Evolutionary conservation across 2,797 vertebrate genomes (phyloP).

Genomic region (Sphenodon punctatus): DNA sequence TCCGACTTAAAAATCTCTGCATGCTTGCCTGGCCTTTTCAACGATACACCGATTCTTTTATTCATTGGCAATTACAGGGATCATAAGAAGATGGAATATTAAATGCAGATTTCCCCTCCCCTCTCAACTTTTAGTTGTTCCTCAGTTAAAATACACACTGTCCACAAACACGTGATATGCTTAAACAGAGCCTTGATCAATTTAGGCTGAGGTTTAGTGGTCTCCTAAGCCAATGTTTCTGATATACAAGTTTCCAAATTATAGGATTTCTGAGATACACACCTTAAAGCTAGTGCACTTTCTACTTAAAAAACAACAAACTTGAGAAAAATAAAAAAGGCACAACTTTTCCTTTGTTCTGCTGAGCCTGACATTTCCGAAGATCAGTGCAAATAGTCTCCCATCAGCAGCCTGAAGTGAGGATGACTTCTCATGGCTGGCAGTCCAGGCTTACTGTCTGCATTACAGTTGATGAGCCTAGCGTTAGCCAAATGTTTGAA

Average conservation of each 20-base stretch:
- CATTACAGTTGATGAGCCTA: rapidly evolving
- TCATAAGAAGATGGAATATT: neutral
- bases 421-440: neutral
- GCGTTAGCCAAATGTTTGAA: neutral
- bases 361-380: neutral
- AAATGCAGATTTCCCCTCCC: neutral
- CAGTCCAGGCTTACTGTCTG: neutral
- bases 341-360: neutral
- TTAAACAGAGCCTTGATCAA: neutral
- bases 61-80: neutral
- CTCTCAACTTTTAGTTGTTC: neutral
- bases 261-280: neutral
- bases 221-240: neutral
- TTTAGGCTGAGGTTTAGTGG: neutral
- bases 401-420: neutral
- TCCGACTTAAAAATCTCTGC: neutral
- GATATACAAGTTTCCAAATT: neutral
- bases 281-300: neutral
- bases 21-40: neutral
- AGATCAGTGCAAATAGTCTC: too few relatives aligned
- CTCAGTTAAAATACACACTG: neutral
- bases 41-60: neutral
- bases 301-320: too few relatives aligned
- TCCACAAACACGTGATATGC: neutral
- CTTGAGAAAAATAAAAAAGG: too few relatives aligned